Percentiles rank a stretch among this genome's conserved stretches.
Conservation (phyloP, 2,113 vertebrate genomes). For the Picathartes gymnocephalus region DNA sequence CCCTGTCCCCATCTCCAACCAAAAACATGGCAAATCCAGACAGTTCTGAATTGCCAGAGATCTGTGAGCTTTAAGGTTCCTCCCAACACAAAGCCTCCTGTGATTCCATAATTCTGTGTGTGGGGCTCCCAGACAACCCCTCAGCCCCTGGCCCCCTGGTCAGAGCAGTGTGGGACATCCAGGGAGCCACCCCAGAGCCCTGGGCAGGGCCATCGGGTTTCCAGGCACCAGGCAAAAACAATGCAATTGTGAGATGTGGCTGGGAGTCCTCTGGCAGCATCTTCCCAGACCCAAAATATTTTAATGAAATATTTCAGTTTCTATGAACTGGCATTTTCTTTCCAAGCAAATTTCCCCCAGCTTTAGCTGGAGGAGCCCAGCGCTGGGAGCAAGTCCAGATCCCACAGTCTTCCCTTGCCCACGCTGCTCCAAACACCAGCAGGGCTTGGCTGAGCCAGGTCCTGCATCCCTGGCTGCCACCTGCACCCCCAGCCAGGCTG, state of each 20-base stretch:
- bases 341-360: neutral
- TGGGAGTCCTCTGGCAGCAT: neutral
- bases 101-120: neutral
- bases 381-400: neutral
- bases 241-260: neutral
- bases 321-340: neutral
- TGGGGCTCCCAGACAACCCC: neutral
- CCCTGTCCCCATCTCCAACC: neutral
- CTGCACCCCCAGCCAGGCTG: neutral
- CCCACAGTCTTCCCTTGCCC: neutral
- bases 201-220: rapidly evolving
- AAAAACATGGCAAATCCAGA: neutral
- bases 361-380: neutral
- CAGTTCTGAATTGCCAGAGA: neutral
- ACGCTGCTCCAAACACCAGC: rapidly evolving
- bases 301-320: neutral
- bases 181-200: neutral
- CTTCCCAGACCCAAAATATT: neutral
- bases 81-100: neutral
- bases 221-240: neutral
- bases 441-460: neutral
- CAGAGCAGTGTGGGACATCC: neutral
- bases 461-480: neutral
- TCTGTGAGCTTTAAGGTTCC: neutral
- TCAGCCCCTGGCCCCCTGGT: neutral